Conservation (phyloP, 2,888 invertebrate species). For the Orthonevra nobilis region DNA sequence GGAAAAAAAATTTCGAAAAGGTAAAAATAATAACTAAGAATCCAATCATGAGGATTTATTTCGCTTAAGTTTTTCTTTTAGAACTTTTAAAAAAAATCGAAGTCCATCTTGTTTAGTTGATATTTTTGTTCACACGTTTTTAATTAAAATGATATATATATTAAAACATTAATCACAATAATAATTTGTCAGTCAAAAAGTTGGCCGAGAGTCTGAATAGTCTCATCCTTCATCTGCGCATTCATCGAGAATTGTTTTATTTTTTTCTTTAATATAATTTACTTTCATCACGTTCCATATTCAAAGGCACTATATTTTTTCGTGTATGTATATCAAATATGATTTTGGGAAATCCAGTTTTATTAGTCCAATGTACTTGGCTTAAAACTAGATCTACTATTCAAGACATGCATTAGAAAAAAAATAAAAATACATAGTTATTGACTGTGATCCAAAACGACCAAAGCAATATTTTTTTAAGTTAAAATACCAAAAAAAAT, state of each 20-base stretch:
- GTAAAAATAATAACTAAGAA: conserved; percentile 37
- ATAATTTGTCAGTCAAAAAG: conserved; percentile 80
- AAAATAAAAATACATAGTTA: conserved; percentile 19
- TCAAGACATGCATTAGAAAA: conserved; percentile 55
- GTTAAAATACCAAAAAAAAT: conserved; percentile 36
- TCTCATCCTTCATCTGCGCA: conserved; percentile 60
- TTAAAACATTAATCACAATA: conserved; percentile 72
- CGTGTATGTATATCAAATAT: conserved; percentile 62
- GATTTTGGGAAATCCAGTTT: conserved; percentile 50
- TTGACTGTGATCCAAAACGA: conserved; percentile 7
- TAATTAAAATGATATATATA: conserved; percentile 28
- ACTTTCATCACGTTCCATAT: conserved; percentile 55
- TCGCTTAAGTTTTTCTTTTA: conserved; percentile 30
- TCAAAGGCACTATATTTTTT: conserved; percentile 67
- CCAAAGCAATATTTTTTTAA: conserved; percentile 1
- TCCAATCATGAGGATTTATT: conserved; percentile 56
- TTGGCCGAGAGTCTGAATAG: conserved; percentile 77
- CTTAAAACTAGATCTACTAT: conserved; percentile 63
- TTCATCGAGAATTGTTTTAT: conserved; percentile 43
- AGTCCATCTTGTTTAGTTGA: conserved; percentile 80
- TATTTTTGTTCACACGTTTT: conserved; percentile 80
- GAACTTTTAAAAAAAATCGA: conserved; percentile 79
- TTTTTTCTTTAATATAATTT: conserved; percentile 22
- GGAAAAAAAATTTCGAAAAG: conserved; percentile 63
- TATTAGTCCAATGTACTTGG: conserved; percentile 49